Evolutionary conservation across 1,140 invertebrate genomes (phyloP), one percentile per base, ranked within the genome.

Genomic region (Eubasilissa regina): DNA sequence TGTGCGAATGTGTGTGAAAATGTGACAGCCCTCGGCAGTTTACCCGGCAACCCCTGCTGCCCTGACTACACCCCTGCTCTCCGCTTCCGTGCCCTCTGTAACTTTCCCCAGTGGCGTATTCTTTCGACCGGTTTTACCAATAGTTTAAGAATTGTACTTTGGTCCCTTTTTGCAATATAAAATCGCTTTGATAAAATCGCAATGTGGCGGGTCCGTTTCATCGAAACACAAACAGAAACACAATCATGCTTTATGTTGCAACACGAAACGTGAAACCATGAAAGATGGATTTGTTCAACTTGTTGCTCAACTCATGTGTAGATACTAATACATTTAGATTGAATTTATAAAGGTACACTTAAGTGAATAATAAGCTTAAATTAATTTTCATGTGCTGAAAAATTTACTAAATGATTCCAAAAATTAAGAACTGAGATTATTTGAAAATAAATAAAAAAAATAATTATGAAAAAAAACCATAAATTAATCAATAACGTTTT

Each of bases 61-160:
- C 25, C 21, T 64, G 35, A 25, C 60, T 64, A 64, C 60, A 64
- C 25, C 35, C 60, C 13, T 35, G 60, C 35, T 58, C 17, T 58
- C 21, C 60, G 19, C 60, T 25, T 13, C 60, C 13, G 35, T 64
- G 7, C 60, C 60, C 60, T 64, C 15, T 1, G 11, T 12, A 58
- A 58, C 60, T 43, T 64, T 15, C n/a, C 48, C 48, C 60, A 64
- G 60, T 64, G 25, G 60, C 60, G 60, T 43, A 64, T 13, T n/a
- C 35, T 64, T 64, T n/a, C 60, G 8, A 4, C 60, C 9, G 60
- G 35, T n/a, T 35, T 35, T 64, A 25, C 60, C 60, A 43, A 64
- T 64, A 43, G 25, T 64, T 64, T 25, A 15, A 64, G 64, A 44
- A 19, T 47, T 48, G 44, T 17, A 45, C 45, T 47, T 47, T 45